phyloP scores from a whole-genome alignment of 2,113 vertebrate species.

The Corythaixoides concolor region DNA sequence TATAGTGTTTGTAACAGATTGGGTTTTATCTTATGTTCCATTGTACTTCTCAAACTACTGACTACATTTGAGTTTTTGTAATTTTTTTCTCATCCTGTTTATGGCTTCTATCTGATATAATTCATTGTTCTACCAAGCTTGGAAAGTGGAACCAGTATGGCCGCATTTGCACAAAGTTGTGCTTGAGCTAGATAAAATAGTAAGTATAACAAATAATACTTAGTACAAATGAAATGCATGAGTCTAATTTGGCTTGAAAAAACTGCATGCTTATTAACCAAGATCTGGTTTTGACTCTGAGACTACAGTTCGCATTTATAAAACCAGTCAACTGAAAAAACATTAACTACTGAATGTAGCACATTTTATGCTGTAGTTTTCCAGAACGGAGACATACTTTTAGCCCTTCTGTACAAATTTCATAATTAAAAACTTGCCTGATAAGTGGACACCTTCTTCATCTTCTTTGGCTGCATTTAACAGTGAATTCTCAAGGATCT shows the following conservation, averaged over 20 bases:
- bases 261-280: background rate
- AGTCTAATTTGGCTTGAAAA: background rate
- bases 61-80: background rate
- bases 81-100: background rate
- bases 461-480: conserved; percentile 75
- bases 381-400: background rate
- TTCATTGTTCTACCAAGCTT: background rate
- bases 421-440: conserved; percentile 74
- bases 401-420: background rate
- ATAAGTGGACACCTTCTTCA: conserved; percentile 84
- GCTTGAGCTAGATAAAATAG: background rate
- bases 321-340: background rate
- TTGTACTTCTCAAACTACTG: background rate
- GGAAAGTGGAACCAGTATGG: background rate
- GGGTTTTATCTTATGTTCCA: background rate
- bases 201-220: background rate
- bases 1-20: background rate
- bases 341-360: background rate
- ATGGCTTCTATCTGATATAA: background rate
- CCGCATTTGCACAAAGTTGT: background rate
- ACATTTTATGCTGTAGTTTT: background rate
- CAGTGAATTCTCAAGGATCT: conserved; percentile 94
- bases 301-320: background rate
- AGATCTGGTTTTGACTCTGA: background rate
- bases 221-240: background rate